A percentile compares a stretch with the other conserved stretches of the same genome.
These are phyloP conservation scores for Gryon sp. DNA, from an alignment of 1,140 invertebrate species.

Conservation along the genomic window DNA sequence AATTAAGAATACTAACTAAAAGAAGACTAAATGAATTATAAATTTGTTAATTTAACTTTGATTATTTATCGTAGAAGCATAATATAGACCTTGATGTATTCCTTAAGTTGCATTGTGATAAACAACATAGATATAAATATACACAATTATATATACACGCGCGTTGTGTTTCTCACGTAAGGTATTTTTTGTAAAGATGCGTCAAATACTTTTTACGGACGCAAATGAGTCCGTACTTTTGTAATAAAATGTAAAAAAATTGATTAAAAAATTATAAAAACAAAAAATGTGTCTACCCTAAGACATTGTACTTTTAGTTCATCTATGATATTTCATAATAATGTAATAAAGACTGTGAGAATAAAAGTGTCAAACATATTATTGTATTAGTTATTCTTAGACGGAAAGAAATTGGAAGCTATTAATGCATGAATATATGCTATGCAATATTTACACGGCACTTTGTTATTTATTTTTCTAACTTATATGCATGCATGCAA, in stretches of 20 bases:
- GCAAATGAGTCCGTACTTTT: slow-evolving; percentile 59
- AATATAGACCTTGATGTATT: slow-evolving; percentile 46
- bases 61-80: slow-evolving; percentile 32
- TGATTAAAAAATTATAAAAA: slow-evolving; percentile 30
- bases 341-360: slow-evolving; percentile 71
- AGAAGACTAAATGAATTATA: too few species aligned
- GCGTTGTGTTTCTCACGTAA: slow-evolving; percentile 63
- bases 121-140: slow-evolving; percentile 67
- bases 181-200: slow-evolving; percentile 62
- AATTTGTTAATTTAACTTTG: too few species aligned
- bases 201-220: slow-evolving; percentile 40
- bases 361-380: slow-evolving; percentile 71
- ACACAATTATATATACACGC: slow-evolving; percentile 62
- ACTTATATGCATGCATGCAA: too few species aligned
- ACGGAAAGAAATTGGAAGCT: too few species aligned
- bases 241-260: slow-evolving; percentile 38
- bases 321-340: slow-evolving; percentile 69
- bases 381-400: too few species aligned
- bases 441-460: too few species aligned
- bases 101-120: slow-evolving; percentile 74
- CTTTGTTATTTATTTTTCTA: too few species aligned
- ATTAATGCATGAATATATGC: too few species aligned
- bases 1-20: too few species aligned
- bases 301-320: slow-evolving; percentile 63
- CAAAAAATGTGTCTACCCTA: slow-evolving; percentile 39